Evolutionary conservation across 2,797 vertebrate species (phyloP).

Genomic region (Corythornis leucogaster): DNA sequence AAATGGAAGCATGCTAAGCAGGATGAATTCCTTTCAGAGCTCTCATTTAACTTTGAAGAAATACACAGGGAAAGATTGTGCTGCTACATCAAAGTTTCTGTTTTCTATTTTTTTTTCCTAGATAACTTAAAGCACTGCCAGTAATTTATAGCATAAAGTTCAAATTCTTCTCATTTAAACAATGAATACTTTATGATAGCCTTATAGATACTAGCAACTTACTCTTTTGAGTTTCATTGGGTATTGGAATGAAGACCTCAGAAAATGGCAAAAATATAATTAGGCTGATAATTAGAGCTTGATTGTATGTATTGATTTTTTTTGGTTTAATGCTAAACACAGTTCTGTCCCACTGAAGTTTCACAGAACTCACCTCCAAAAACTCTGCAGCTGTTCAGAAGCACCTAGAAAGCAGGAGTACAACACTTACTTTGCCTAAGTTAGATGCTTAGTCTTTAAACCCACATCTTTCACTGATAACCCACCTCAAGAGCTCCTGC

Average conservation of each 20-base stretch:
- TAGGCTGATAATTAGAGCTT: neutral
- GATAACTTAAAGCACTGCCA: neutral
- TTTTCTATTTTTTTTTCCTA: neutral
- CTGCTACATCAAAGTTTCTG: neutral
- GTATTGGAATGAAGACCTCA: neutral
- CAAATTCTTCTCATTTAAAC: neutral
- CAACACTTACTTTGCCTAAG: neutral
- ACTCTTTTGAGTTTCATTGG: neutral
- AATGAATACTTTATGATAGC: neutral
- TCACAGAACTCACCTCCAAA: neutral
- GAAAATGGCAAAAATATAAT: neutral
- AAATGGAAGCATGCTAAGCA: neutral
- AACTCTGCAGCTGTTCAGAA: neutral
- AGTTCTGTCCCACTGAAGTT: neutral
- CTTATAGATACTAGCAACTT: neutral
- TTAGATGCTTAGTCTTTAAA: neutral
- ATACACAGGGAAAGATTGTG: neutral
- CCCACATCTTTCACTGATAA: neutral
- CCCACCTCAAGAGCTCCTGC: neutral
- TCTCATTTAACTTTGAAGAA: conserved; percentile 20
- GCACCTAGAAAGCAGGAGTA: neutral
- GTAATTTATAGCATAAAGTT: neutral
- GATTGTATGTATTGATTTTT: neutral
- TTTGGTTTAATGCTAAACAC: neutral
- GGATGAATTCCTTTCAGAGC: conserved; percentile 11